Evolutionary conservation across 2,797 vertebrate genomes (phyloP), one percentile per base, ranked within the genome.

Genomic region (Harpagifer antarcticus): DNA sequence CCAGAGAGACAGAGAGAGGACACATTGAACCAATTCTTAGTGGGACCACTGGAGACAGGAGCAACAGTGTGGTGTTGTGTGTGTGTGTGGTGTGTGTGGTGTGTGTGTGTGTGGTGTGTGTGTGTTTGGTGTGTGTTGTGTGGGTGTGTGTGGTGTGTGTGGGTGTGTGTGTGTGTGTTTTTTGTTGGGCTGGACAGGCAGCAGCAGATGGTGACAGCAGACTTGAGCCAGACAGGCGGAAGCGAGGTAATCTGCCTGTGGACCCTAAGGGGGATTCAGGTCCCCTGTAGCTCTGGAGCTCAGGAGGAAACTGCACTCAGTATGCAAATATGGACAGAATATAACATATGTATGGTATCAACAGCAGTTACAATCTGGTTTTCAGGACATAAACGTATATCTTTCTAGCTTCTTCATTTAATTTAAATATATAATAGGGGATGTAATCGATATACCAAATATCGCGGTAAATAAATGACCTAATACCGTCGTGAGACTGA

Each of bases 171-270:
- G 37, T 19, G 64, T 31, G 48, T 68, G 27, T 27, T 27, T 27
- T 5, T 27, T 27, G 27, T 27, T 27, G 27, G 27, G 27, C 27
- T 27, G 27, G 27, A 57, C 33, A 23, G 27, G 15, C 66, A 67
- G 63, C 67, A 86, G 72, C 87, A 87, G 85, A 88, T 86, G 84
- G 83, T 78, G 87, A 81, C 61, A 68, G 55, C 49, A 72, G 68
- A 72, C 70, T 65, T 74, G 42, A 78, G 71, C 78, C 77, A 83
- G 72, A 74, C 69, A 68, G 67, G 59, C 61, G 52, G 74, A 62
- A 54, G 66, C 19, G 16, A 78, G 68, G 76, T 78, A 77, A 78
- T 86, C 64, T 71, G 60, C 27, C 75, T 37, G 14, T n/a, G 11
- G 33, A 48, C 74, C 75, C 78, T 82, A 69, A 19, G 58, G 67